Percentiles rank a stretch among this genome's conserved stretches.
These are phyloP conservation scores for Helicoverpa zea DNA, from an alignment of 1,140 invertebrate species.

Conservation along the genomic window DNA sequence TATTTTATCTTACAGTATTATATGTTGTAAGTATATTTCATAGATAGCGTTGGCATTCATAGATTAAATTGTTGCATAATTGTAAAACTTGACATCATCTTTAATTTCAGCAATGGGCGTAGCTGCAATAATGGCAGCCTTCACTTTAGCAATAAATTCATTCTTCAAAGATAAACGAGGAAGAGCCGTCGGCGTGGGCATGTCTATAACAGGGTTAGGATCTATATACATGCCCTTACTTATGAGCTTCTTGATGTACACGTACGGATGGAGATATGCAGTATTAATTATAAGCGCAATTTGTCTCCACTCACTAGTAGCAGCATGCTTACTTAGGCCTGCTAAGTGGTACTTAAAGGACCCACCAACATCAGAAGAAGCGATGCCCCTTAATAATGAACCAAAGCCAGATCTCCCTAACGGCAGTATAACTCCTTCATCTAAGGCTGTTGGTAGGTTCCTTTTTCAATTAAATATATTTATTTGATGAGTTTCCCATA, in stretches of 20 bases:
- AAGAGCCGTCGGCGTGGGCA: conserved; percentile 85
- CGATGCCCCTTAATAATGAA: conserved; percentile 70
- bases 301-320: conserved; percentile 86
- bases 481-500: not conserved
- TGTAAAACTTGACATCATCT: not conserved
- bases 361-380: conserved; percentile 70
- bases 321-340: conserved; percentile 87
- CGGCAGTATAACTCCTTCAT: conserved; percentile 66
- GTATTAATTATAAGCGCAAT: conserved; percentile 87
- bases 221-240: conserved; percentile 84
- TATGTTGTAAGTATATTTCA: conserved; percentile 87
- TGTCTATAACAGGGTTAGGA: conserved; percentile 86
- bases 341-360: conserved; percentile 88
- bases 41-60: conserved; percentile 21
- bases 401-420: conserved; percentile 65
- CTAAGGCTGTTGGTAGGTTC: conserved; percentile 65
- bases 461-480: conserved; percentile 1
- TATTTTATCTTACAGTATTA: conserved; percentile 88
- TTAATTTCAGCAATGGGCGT: conserved; percentile 80
- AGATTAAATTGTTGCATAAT: conserved; percentile 31
- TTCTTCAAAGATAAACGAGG: conserved; percentile 86
- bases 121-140: conserved; percentile 82
- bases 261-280: conserved; percentile 86
- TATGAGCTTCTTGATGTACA: conserved; percentile 82
- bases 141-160: conserved; percentile 86